Conservation (phyloP, 2,888 invertebrate genomes). For the Agelastica alni region DNA sequence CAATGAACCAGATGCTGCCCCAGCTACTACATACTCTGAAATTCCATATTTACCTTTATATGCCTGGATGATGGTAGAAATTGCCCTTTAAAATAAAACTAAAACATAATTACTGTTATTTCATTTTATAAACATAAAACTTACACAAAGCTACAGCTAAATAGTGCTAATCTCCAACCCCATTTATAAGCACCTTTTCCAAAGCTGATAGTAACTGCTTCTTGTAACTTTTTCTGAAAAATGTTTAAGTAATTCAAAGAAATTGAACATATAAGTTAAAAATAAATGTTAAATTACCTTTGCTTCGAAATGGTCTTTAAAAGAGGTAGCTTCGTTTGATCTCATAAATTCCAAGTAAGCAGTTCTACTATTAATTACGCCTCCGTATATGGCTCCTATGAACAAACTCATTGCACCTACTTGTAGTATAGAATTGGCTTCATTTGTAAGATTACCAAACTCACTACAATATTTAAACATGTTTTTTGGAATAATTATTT, state of each 20-base stretch:
- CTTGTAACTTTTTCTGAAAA: conserved; percentile 70
- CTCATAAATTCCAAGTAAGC: conserved; percentile 71
- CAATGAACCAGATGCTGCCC: conserved; percentile 66
- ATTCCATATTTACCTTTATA: conserved; percentile 71
- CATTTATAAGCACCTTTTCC: conserved; percentile 72
- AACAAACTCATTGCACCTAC: conserved; percentile 64
- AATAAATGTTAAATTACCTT: conserved; percentile 59
- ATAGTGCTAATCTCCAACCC: conserved; percentile 71
- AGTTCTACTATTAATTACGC: conserved; percentile 63
- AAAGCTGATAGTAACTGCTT: conserved; percentile 70
- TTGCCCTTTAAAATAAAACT: conserved; percentile 58
- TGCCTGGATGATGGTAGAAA: conserved; percentile 66
- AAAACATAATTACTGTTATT: neutral
- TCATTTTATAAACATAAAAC: conserved; percentile 33
- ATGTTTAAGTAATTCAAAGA: conserved; percentile 17
- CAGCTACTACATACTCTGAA: conserved; percentile 69
- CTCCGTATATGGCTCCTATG: conserved; percentile 69
- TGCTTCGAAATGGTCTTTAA: conserved; percentile 67
- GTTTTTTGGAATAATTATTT: neutral
- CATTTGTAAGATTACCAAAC: conserved; percentile 65
- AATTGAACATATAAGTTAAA: no score
- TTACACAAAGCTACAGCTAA: conserved; percentile 73
- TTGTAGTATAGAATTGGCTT: conserved; percentile 66
- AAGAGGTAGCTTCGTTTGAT: conserved; percentile 74
- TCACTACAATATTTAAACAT: conserved; percentile 61